Conservation (phyloP, 1,140 invertebrate genomes). For the Leptopilina clavipes region DNA sequence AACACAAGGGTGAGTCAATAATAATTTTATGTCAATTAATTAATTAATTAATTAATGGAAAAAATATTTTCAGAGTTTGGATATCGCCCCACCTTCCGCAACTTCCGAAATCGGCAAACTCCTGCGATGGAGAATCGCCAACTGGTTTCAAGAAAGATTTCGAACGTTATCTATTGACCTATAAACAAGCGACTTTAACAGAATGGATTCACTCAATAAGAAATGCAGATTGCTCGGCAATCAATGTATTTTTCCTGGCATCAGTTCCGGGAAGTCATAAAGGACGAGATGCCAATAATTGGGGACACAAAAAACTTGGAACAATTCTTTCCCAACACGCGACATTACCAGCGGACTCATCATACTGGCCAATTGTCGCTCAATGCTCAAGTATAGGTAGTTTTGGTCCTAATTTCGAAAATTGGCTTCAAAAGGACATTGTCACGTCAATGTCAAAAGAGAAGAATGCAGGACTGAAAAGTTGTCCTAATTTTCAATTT, state of each 20-base stretch:
- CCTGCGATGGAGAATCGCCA: constrained; percentile 83
- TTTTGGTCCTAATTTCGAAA: constrained; percentile 81
- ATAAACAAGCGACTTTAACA: constrained; percentile 80
- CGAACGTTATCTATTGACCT: constrained; percentile 86
- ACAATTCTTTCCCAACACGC: constrained; percentile 80
- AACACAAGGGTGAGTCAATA: constrained; percentile 86
- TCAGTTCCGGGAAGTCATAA: constrained; percentile 89
- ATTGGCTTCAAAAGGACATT: constrained; percentile 83
- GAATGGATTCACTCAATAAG: constrained; percentile 86
- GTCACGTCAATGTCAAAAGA: constrained; percentile 78
- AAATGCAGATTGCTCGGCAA: constrained; percentile 84
- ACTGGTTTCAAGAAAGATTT: constrained; percentile 92
- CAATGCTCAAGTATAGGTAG: constrained; percentile 95
- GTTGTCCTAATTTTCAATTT: constrained; percentile 73
- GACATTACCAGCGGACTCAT: constrained; percentile 73
- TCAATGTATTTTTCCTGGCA: constrained; percentile 90
- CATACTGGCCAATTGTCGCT: constrained; percentile 82
- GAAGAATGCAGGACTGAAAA: constrained; percentile 63
- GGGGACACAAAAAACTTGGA: constrained; percentile 84
- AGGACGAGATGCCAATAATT: constrained; percentile 75
- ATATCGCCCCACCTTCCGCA: constrained; percentile 86
- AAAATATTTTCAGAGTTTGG: constrained; percentile 77
- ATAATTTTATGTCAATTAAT: constrained; percentile 4
- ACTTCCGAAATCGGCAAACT: constrained; percentile 75
- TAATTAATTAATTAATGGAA: neutral